Conservation (phyloP, 2,797 vertebrate species). For the Bucorvus abyssinicus region DNA sequence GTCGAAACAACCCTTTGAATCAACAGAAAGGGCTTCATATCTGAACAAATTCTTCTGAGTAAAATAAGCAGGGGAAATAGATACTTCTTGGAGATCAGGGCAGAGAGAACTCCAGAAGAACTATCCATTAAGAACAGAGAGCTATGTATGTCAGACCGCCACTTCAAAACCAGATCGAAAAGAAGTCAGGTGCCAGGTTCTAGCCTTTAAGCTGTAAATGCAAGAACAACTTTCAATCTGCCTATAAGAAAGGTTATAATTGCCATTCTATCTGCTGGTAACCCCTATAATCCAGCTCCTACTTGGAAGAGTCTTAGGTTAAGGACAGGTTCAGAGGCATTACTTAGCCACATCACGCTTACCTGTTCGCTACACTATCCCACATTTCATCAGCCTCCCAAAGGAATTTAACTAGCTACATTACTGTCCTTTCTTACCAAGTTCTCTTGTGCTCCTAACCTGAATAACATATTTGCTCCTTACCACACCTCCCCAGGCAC, state of each 20-base stretch:
- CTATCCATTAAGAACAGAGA: neutral
- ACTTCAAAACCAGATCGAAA: neutral
- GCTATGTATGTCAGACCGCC: fast-evolving
- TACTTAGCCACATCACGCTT: neutral
- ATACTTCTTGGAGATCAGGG: neutral
- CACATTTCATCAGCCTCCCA: neutral
- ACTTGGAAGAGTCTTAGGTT: neutral
- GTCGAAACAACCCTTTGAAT: neutral
- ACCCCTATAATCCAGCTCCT: neutral
- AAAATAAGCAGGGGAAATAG: neutral
- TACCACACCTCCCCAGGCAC: neutral
- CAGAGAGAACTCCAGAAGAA: neutral
- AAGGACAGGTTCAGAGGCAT: neutral
- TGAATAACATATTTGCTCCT: neutral
- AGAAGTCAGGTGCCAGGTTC: neutral
- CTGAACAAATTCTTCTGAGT: neutral
- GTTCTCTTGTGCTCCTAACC: neutral
- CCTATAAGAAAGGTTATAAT: neutral
- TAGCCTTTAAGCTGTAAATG: neutral
- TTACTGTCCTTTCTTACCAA: neutral
- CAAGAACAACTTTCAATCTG: neutral
- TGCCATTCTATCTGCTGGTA: neutral
- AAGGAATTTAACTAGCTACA: neutral
- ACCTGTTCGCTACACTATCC: neutral
- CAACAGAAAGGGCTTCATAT: neutral